Conservation (phyloP, 1,140 invertebrate species). For the Drosophila yakuba region DNA sequence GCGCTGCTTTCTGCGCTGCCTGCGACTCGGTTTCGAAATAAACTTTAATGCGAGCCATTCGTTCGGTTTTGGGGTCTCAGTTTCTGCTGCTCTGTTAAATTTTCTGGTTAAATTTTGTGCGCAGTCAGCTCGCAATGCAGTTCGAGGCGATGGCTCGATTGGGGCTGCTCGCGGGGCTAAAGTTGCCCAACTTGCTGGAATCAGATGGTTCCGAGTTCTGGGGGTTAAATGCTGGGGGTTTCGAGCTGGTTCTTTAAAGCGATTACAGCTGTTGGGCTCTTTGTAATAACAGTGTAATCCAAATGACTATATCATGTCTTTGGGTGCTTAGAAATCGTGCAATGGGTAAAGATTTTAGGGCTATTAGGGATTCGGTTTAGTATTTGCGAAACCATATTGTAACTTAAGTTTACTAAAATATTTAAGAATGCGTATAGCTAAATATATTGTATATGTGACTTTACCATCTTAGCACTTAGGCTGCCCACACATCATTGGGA, state of each 20-base stretch:
- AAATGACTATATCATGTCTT: background rate
- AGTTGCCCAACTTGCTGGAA: constrained; percentile 5
- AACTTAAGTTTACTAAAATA: background rate
- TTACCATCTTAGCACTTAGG: background rate
- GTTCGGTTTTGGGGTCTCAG: constrained; percentile 66
- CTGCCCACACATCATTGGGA: background rate
- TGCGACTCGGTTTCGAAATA: constrained; percentile 75
- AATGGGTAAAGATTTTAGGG: too few relatives aligned
- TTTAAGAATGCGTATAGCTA: background rate
- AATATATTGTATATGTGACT: background rate
- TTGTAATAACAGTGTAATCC: background rate
- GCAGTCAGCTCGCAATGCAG: constrained; percentile 67
- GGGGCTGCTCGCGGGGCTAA: constrained; percentile 18
- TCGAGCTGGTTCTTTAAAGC: background rate
- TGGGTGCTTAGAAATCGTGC: too few relatives aligned
- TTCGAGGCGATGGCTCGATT: constrained; percentile 32
- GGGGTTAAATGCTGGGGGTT: background rate
- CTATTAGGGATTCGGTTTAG: too few relatives aligned
- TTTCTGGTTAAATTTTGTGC: constrained; percentile 68
- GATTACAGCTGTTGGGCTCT: background rate
- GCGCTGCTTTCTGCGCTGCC: constrained; percentile 64
- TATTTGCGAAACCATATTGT: background rate
- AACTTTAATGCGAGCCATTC: constrained; percentile 79
- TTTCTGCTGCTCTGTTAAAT: constrained; percentile 81
- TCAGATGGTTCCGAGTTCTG: constrained; percentile 1